Evolutionary conservation across 2,888 invertebrate species (phyloP).

Genomic region (Ctena decussata): DNA sequence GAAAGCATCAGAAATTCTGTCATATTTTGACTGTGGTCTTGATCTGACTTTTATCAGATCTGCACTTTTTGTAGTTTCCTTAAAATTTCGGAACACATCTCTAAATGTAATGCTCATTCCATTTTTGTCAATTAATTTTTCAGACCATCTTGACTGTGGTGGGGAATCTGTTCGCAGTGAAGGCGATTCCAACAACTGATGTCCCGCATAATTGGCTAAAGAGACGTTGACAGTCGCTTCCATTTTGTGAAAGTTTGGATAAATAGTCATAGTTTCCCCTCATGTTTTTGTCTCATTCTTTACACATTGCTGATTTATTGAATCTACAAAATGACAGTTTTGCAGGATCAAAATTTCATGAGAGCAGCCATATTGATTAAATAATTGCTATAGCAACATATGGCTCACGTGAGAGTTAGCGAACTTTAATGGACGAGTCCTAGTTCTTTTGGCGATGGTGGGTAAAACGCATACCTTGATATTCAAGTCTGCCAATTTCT

Average conservation of each 20-base stretch:
- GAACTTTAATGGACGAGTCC: neutral
- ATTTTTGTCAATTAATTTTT: neutral
- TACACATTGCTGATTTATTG: neutral
- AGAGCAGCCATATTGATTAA: constrained; percentile 60
- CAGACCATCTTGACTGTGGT: neutral
- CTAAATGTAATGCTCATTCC: constrained; percentile 55
- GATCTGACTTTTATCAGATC: constrained; percentile 4
- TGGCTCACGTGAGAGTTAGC: constrained; percentile 25
- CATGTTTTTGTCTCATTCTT: neutral
- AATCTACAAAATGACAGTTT: neutral
- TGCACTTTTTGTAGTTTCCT: neutral
- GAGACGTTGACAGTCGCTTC: neutral
- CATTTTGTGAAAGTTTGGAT: neutral
- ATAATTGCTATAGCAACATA: constrained; percentile 56
- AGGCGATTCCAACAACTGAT: neutral
- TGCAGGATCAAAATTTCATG: neutral
- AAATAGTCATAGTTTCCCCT: neutral
- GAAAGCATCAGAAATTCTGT: constrained; percentile 55
- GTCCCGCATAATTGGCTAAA: neutral
- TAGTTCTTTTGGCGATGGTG: neutral
- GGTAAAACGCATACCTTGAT: neutral
- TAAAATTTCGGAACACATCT: constrained; percentile 47
- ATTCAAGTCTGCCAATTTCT: too few species aligned
- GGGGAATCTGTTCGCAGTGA: neutral
- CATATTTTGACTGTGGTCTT: constrained; percentile 8